Conservation (phyloP, 2,888 invertebrate species). For the Pterobdella sp. region DNA sequence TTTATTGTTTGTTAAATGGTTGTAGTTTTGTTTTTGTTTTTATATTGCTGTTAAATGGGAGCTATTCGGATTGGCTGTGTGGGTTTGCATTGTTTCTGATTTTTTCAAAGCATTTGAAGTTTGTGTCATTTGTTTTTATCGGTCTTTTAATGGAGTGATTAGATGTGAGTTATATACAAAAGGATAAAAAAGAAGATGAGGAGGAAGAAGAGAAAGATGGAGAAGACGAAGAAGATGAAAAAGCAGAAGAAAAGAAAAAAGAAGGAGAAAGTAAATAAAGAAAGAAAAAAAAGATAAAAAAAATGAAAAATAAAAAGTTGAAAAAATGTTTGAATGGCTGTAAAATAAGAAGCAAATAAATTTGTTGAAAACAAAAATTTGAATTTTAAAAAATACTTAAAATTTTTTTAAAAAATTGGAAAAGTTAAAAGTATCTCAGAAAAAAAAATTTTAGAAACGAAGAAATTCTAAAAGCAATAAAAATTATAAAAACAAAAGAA, state of each 20-base stretch:
- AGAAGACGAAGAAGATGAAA: constrained; percentile 1
- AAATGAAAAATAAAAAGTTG: neutral
- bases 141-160: neutral
- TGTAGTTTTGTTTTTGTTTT: no score
- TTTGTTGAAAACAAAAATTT: neutral
- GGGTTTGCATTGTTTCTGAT: no score
- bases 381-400: neutral
- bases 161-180: neutral
- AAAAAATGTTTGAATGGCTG: neutral
- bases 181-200: constrained; percentile 1
- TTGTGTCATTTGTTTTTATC: neutral
- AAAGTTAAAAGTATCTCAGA: no score
- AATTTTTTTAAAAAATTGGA: no score
- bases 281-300: neutral
- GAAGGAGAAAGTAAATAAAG: neutral
- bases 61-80: no score
- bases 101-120: no score
- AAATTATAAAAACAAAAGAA: neutral
- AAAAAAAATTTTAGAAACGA: no score
- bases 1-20: no score
- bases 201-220: neutral
- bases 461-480: neutral
- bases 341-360: neutral
- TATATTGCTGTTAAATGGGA: no score
- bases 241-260: neutral